A percentile compares a stretch with the other conserved stretches of the same genome.
Evolutionary conservation across 2,113 vertebrate genomes (phyloP).

Genomic region (Tylochromis polylepis): DNA sequence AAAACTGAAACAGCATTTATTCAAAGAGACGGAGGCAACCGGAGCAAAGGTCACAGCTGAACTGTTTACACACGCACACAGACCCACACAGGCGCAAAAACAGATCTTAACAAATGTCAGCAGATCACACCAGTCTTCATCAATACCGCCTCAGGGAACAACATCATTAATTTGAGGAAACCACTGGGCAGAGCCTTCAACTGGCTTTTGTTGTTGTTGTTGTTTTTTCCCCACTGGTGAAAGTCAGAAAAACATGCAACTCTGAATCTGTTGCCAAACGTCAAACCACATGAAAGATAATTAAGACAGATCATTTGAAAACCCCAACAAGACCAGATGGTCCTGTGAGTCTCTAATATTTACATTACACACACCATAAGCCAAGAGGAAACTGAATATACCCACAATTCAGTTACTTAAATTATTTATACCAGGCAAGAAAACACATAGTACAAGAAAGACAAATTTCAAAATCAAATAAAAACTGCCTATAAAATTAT

Average conservation of each 20-base stretch:
- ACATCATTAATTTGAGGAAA: slow-evolving; percentile 5
- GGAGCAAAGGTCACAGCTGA: background rate
- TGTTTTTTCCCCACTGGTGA: background rate
- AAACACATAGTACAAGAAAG: background rate
- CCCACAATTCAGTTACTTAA: background rate
- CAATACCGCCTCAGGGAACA: background rate
- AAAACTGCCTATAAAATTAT: background rate
- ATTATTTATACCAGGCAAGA: background rate
- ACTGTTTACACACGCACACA: background rate
- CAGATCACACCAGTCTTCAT: background rate
- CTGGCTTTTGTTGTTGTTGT: background rate
- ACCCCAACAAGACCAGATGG: background rate
- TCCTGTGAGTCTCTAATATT: background rate
- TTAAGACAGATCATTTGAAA: background rate
- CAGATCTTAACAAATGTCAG: background rate
- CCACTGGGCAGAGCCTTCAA: background rate
- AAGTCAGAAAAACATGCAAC: background rate
- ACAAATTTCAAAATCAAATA: background rate
- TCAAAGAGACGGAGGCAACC: background rate
- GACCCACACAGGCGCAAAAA: background rate
- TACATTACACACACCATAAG: background rate
- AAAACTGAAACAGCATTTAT: background rate
- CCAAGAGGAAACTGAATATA: background rate
- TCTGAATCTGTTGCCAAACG: slow-evolving; percentile 2
- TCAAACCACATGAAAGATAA: background rate